phyloP scores from a whole-genome alignment of 2,888 invertebrate genomes.

The Abrostola tripartita region DNA sequence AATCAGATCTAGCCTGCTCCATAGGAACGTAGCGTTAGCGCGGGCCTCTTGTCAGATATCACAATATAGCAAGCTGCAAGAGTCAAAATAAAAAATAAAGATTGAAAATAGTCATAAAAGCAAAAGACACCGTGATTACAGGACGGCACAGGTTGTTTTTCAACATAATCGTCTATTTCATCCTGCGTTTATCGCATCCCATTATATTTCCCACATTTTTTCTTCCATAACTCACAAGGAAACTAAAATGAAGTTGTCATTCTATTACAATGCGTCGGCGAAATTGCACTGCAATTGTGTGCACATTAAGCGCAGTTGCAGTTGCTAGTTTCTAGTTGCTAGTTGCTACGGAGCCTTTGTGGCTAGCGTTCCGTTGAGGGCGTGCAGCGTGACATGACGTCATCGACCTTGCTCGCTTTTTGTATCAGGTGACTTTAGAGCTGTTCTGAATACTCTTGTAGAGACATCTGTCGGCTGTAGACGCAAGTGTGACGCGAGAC shows the following conservation, averaged over 20 bases:
- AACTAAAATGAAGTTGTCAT: constrained; percentile 19
- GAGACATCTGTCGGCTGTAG: neutral
- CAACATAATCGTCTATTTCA: constrained; percentile 2
- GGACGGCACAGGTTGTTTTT: neutral
- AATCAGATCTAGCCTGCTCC: too few relatives aligned
- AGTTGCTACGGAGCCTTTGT: constrained; percentile 35
- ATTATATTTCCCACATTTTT: constrained; percentile 1
- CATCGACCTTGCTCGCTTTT: constrained; percentile 44
- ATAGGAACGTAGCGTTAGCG: too few relatives aligned
- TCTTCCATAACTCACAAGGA: constrained; percentile 28
- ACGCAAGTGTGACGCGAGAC: too few relatives aligned
- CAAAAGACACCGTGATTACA: neutral
- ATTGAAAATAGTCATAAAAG: neutral
- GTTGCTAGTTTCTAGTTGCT: constrained; percentile 7
- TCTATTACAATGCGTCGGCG: constrained; percentile 42
- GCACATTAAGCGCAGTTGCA: constrained; percentile 44
- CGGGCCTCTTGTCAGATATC: too few relatives aligned
- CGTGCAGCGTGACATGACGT: constrained; percentile 51
- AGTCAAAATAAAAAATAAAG: neutral
- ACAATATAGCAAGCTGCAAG: neutral
- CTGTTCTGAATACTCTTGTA: neutral
- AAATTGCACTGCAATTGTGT: constrained; percentile 48
- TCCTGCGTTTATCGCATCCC: constrained; percentile 7
- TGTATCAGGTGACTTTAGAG: constrained; percentile 13
- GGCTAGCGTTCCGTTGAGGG: constrained; percentile 37